A percentile compares a stretch with the other conserved stretches of the same genome.
phyloP scores from a whole-genome alignment of 2,888 invertebrate genomes.

The Scaptomyza cyrtandrae region DNA sequence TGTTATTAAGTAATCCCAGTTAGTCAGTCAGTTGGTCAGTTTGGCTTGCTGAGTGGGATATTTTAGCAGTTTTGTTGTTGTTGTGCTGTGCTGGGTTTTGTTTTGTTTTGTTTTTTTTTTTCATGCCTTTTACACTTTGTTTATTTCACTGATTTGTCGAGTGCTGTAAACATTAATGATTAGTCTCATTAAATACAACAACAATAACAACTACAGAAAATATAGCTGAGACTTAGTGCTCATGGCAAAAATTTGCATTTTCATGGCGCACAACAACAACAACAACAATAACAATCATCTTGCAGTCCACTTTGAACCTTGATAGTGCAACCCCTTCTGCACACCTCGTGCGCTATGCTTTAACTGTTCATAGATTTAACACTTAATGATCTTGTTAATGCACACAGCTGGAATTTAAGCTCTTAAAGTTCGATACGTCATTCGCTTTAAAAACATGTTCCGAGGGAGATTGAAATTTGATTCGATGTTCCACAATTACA shows the following conservation, averaged over 20 bases:
- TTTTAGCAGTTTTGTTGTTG: slow-evolving; percentile 32
- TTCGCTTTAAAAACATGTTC: slow-evolving; percentile 57
- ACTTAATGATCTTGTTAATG: slow-evolving; percentile 67
- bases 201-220: slow-evolving; percentile 33
- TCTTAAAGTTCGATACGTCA: slow-evolving; percentile 39
- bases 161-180: slow-evolving; percentile 58
- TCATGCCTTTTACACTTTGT: slow-evolving; percentile 63
- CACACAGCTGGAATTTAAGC: slow-evolving; percentile 28
- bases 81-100: slow-evolving; percentile 18
- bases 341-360: slow-evolving; percentile 9
- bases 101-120: slow-evolving; percentile 38
- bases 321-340: slow-evolving; percentile 48
- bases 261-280: slow-evolving; percentile 50
- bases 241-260: slow-evolving; percentile 71
- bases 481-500: slow-evolving; percentile 46
- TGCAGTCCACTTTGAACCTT: slow-evolving; percentile 57
- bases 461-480: slow-evolving; percentile 38
- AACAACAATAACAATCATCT: slow-evolving; percentile 27
- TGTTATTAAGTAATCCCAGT: slow-evolving; percentile 63
- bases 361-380: slow-evolving; percentile 34
- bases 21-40: slow-evolving; percentile 41
- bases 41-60: slow-evolving; percentile 27
- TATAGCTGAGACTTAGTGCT: slow-evolving; percentile 37
- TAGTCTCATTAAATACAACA: slow-evolving; percentile 60
- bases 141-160: slow-evolving; percentile 33